A percentile compares a stretch with the other conserved stretches of the same genome.
These are phyloP conservation scores for Colistium nudipinnis DNA, from an alignment of 2,113 vertebrate genomes.

Conservation along the genomic window DNA sequence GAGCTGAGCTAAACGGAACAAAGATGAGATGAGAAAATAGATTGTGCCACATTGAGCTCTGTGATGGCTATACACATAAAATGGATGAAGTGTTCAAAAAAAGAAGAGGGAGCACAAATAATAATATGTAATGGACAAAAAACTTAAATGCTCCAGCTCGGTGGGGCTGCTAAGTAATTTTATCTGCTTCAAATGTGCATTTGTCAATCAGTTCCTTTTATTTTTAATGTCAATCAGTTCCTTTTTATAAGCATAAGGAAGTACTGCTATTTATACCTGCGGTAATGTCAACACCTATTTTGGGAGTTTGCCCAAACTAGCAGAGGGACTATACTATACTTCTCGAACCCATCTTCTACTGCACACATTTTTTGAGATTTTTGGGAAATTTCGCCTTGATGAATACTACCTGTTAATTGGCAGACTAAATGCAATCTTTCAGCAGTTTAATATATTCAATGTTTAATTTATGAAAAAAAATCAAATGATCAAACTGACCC, in stretches of 20 bases:
- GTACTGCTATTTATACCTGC: neutral
- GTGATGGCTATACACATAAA: constrained; percentile 42
- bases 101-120: neutral
- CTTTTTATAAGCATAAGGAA: neutral
- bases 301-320: neutral
- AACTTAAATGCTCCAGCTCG: neutral
- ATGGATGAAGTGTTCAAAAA: neutral
- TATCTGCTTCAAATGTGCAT: neutral
- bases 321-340: neutral
- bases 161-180: neutral
- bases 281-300: neutral
- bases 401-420: too few species aligned
- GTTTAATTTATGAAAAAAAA: too few species aligned
- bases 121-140: neutral
- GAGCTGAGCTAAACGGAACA: constrained; percentile 37
- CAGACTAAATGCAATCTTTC: too few species aligned
- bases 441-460: too few species aligned
- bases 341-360: neutral
- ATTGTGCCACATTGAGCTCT: constrained; percentile 36
- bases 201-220: neutral
- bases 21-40: constrained; percentile 64
- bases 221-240: neutral
- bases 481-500: too few species aligned
- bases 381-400: too few species aligned
- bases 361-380: too few species aligned